Base-by-base conservation (phyloP, 2,888 invertebrate genomes). In the Orthosia gracilis region DNA sequence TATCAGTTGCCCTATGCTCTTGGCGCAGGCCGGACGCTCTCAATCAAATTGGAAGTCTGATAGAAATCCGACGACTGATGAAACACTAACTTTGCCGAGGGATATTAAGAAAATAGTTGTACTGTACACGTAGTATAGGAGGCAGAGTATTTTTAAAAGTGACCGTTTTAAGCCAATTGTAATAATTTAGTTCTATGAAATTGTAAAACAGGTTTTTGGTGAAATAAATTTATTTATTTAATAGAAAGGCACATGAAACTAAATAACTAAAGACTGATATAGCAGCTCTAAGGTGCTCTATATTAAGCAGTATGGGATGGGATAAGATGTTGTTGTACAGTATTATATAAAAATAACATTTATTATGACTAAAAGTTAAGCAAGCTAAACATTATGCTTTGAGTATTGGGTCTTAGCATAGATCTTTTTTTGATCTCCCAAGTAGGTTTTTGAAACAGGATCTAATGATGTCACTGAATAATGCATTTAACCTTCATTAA, bases 211-310 rank as follows among this genome's bases (percentile, higher is more conserved):
- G 40, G 40, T 7, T 40, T 40, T 40, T 40, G 40, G 40, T 40
- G 40, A 40, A 40, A 40, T 40, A 40, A 9, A 40, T 40, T 31
- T 31, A 31, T 31, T 31, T 40, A 40, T 40, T 40, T 40, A 40
- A 40, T 40, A 40, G 21, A 76, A 45, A 40, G 77, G 21, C 23
- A 69, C 0, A 26, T 21, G 75, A 15, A 75, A 75, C 26, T 23
- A 4, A 50, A 47, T 26, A 50, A 61, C 26, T 45, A 4, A 80
- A 80, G 78, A 78, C 78, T 69, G 65, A 50, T 57, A 54, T 61
- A 55, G 73, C 49, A 17, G 76, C 40, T 7, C n/a, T 54, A 13
- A 58, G 26, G 47, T 54, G 54, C 52, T 73, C 76, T 80, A 64
- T 76, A 64, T 54, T 40, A 64, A 13, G 31, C 18, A 54, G 23